These are phyloP conservation scores for Pipa parva DNA, from an alignment of 2,113 vertebrate species.

Conservation along the genomic window DNA sequence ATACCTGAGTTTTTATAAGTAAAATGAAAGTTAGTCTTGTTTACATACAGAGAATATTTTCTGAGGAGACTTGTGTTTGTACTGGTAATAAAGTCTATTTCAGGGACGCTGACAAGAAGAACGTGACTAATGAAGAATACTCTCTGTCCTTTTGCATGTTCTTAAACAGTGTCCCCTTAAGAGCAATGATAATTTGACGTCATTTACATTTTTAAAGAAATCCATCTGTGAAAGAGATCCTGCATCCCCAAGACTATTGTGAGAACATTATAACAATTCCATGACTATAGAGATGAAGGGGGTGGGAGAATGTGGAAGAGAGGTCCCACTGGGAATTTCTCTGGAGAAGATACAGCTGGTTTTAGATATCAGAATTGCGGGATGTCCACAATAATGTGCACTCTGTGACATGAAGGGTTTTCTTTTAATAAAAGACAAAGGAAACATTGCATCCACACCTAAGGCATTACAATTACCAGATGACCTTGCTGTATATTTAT, in stretches of 20 bases:
- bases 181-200: background rate
- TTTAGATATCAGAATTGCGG: background rate
- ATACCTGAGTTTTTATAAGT: too few species aligned
- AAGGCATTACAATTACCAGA: background rate
- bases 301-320: slow-evolving; percentile 6
- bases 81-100: background rate
- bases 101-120: background rate
- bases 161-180: background rate
- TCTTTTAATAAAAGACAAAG: background rate
- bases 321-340: slow-evolving; percentile 27
- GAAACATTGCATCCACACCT: too few species aligned
- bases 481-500: background rate
- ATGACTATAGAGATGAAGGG: slow-evolving; percentile 10
- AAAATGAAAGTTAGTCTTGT: too few species aligned
- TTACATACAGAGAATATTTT: too few species aligned
- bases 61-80: too few species aligned
- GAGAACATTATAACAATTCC: slow-evolving; percentile 39
- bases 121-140: slow-evolving; percentile 24
- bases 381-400: background rate
- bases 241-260: slow-evolving; percentile 35
- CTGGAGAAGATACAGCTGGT: slow-evolving; percentile 28
- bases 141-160: background rate
- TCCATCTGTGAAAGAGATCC: slow-evolving; percentile 29
- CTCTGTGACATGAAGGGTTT: background rate
- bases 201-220: slow-evolving; percentile 14